Evolutionary conservation across 53 echinoderm and acorn worm species (phyloP), one percentile per base, ranked within the genome.

Genomic region (Echinometra lucunter): DNA sequence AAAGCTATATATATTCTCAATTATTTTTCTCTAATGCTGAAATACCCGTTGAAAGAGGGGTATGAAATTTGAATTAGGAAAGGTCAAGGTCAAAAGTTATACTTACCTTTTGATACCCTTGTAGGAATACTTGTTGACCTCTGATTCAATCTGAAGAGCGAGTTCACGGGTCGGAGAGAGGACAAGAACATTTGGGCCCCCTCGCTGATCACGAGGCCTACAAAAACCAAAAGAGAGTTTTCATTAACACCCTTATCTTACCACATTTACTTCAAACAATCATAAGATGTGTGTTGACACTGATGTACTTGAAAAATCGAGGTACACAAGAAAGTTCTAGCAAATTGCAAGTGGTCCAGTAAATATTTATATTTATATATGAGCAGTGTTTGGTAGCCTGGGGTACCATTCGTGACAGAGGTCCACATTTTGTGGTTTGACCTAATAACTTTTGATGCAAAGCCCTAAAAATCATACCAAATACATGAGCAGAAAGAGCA

Each of bases 51-150:
- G 58, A 8, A 18, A 58, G 9, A 58, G 58, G 63, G 63, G 23
- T 63, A 21, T 3, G 17, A 21, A 16, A 63, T 4, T 53, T 63
- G 21, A 58, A 15, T 15, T 12, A 40, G 6, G 42, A 19, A 21
- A 78, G 42, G 69, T 69, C 69, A 69, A 23, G 1, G 53, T 85
- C 85, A 85, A n/a, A 85, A 49, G 45, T 85, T 44, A 81, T 28
- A 83, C 93, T 34, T 80, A 99, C 99, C 99, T 96, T 91, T 96
- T 97, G 82, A 99, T 99, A 56, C 95, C 97, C 83, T 97, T 99
- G 95, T 99, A 99, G 69, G 97, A 97, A 74, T 99, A 99, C 94
- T 99, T 99, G 93, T 96, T 99, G 45, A 98, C 98, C 89, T 99
- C 99, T 23, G 95, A 95, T 88, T 99, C 95, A 8, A 99, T 99